A percentile compares a stretch with the other conserved stretches of the same genome.
Evolutionary conservation across 2,797 vertebrate species (phyloP).

Genomic region (Parambassis ranga): DNA sequence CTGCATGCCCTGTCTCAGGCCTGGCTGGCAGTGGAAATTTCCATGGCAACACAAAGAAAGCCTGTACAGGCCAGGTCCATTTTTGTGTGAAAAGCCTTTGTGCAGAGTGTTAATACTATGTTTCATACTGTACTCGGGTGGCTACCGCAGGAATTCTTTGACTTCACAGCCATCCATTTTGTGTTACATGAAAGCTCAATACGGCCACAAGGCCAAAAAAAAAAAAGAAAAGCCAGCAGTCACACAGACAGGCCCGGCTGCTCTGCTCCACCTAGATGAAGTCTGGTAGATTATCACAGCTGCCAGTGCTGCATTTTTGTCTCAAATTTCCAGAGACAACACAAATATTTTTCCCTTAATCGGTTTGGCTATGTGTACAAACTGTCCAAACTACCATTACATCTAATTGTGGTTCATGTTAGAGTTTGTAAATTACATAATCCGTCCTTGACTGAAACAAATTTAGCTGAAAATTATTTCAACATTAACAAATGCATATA

Average conservation of each 20-base stretch:
- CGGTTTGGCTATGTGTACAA: constrained; percentile 8
- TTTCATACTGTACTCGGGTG: constrained; percentile 52
- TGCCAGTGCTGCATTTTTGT: constrained; percentile 5
- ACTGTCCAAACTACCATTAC: constrained; percentile 19
- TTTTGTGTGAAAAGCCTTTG: constrained; percentile 64
- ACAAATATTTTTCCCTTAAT: constrained; percentile 4
- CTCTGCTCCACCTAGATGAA: constrained; percentile 5
- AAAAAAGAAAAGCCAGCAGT: constrained; percentile 16
- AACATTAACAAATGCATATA: not conserved
- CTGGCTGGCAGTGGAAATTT: constrained; percentile 74
- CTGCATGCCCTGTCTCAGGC: constrained; percentile 49
- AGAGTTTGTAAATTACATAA: constrained; percentile 22
- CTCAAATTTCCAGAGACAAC: not conserved
- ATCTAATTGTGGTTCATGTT: constrained; percentile 25
- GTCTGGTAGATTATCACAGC: not conserved
- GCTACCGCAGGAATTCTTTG: constrained; percentile 42
- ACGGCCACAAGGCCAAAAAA: constrained; percentile 6
- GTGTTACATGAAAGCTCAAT: constrained; percentile 14
- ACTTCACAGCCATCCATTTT: constrained; percentile 26
- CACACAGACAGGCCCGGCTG: not conserved
- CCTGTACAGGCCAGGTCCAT: constrained; percentile 54
- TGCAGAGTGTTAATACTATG: constrained; percentile 55
- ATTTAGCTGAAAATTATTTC: not conserved
- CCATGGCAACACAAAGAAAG: constrained; percentile 74
- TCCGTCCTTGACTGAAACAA: not conserved